A percentile compares a stretch with the other conserved stretches of the same genome.
Evolutionary conservation across 92 coral and sea anemone genomes (phyloP).

Genomic region (Pocillopora grandis): DNA sequence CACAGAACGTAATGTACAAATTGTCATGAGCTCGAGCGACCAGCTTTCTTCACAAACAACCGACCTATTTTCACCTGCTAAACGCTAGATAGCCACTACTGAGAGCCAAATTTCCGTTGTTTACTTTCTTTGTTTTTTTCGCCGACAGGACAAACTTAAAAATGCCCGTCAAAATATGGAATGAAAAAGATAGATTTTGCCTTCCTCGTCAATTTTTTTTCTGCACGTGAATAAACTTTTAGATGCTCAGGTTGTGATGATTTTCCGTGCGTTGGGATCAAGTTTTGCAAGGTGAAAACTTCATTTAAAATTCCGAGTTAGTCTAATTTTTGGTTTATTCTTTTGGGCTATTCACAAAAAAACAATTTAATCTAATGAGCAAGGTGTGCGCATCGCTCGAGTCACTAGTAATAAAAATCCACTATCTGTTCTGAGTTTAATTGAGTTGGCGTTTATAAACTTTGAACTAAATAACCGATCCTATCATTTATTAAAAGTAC

Average conservation of each 20-base stretch:
- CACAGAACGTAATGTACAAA: not conserved
- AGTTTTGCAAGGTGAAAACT: not conserved
- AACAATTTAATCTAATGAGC: slow-evolving; percentile 33
- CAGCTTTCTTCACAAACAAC: slow-evolving; percentile 1
- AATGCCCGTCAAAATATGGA: slow-evolving; percentile 27
- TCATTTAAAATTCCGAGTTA: slow-evolving; percentile 29
- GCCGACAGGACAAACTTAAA: slow-evolving; percentile 35
- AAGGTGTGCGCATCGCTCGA: slow-evolving; percentile 33
- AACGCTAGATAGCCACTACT: slow-evolving; percentile 15
- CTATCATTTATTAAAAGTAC: slow-evolving; percentile 35
- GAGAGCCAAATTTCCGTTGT: slow-evolving; percentile 48
- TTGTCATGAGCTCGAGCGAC: slow-evolving; percentile 20
- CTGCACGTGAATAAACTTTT: not conserved
- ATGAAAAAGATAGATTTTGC: slow-evolving; percentile 16
- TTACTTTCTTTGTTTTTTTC: slow-evolving; percentile 35
- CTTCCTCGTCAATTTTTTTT: not conserved
- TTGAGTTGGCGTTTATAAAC: slow-evolving; percentile 43
- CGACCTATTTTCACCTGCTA: slow-evolving; percentile 33
- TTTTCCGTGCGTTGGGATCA: not conserved
- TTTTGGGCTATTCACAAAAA: slow-evolving; percentile 22
- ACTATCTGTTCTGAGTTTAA: slow-evolving; percentile 17
- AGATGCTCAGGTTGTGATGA: not conserved
- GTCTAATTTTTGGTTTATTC: slow-evolving; percentile 31
- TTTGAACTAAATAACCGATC: slow-evolving; percentile 22
- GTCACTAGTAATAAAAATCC: slow-evolving; percentile 22